Conservation (phyloP, 2,888 invertebrate genomes). For the Hypsopygia costalis region DNA sequence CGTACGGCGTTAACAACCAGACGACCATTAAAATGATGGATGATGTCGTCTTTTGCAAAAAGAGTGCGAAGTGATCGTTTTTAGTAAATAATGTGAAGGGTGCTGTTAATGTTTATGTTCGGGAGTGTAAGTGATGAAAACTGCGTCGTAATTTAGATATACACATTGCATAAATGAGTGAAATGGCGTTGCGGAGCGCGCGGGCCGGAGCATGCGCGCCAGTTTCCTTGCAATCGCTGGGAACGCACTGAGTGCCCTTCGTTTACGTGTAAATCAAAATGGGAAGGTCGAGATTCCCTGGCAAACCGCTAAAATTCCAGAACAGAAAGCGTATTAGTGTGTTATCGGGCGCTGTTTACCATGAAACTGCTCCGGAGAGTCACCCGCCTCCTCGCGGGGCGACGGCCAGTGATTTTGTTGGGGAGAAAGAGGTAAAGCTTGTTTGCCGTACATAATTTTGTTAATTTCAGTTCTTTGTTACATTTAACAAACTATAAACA, state of each 20-base stretch:
- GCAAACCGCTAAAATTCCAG: conserved; percentile 92
- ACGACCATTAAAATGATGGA: conserved; percentile 77
- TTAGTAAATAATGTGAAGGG: conserved; percentile 70
- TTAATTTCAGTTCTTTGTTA: conserved; percentile 26
- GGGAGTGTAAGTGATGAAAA: conserved; percentile 63
- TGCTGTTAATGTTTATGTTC: conserved; percentile 64
- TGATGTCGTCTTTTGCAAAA: conserved; percentile 72
- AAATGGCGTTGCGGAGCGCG: conserved; percentile 79
- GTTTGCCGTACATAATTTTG: conserved; percentile 11
- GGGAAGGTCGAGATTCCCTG: conserved; percentile 92
- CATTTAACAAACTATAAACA: conserved; percentile 19
- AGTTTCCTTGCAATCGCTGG: conserved; percentile 71
- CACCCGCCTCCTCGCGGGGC: conserved; percentile 68
- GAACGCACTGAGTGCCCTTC: conserved; percentile 79
- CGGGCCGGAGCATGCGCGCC: conserved; percentile 79
- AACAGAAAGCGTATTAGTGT: conserved; percentile 92
- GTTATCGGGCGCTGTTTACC: conserved; percentile 82
- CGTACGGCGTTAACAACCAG: conserved; percentile 64
- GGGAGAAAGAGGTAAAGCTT: conserved; percentile 73
- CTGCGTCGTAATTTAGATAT: conserved; percentile 75
- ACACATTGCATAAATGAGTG: conserved; percentile 78
- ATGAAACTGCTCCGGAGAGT: conserved; percentile 69
- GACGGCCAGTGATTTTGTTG: conserved; percentile 67
- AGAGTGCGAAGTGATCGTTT: conserved; percentile 68
- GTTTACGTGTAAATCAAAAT: conserved; percentile 82